Evolutionary conservation across 2,888 invertebrate genomes (phyloP), one percentile per base, ranked within the genome.

Genomic region (Mycalesis mineus): DNA sequence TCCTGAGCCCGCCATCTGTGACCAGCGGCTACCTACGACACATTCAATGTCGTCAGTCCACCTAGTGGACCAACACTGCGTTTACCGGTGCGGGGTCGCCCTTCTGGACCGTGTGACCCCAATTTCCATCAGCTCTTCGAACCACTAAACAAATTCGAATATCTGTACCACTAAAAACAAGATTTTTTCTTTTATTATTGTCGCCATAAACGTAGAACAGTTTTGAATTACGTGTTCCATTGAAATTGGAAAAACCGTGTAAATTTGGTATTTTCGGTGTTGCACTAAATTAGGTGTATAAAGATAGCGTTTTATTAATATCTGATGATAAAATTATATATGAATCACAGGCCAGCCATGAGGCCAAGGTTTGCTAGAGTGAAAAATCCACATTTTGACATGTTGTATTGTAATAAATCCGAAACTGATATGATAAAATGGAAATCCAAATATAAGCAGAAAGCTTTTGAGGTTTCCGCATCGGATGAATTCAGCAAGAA

Each of bases 361-460:
- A 58, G 57, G 28, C 51, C 41, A 22, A 9, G 54, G 13, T 50
- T 36, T 33, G 42, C 17, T 49, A 49, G 29, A 28, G 29, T 42
- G 1, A 71, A 62, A 39, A 88, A 89, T 64, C 89, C 88, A 1
- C 82, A 82, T 65, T 84, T 74, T 48, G 76, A 82, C 1, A 82
- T 89, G 82, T 64, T 90, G 9, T 87, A 85, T 61, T 88, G 87
- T 63, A 80, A 80, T 58, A 77, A 84, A 63, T 85, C 88, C 1
- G 88, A 88, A 70, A 84, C 84, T 1, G 90, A 90, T 58, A 88
- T 89, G 85, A 90, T 90, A 15, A 88, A 83, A 58, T 90, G 90
- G 90, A 80, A 86, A 1, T 90, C 90, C 0, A 84, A 88, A 57
- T 89, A 86, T 60, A 88, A 85, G 65, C 75, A 80, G 58, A 88